Conservation (phyloP, 1,140 invertebrate genomes). For the Euglossa dilemma region DNA sequence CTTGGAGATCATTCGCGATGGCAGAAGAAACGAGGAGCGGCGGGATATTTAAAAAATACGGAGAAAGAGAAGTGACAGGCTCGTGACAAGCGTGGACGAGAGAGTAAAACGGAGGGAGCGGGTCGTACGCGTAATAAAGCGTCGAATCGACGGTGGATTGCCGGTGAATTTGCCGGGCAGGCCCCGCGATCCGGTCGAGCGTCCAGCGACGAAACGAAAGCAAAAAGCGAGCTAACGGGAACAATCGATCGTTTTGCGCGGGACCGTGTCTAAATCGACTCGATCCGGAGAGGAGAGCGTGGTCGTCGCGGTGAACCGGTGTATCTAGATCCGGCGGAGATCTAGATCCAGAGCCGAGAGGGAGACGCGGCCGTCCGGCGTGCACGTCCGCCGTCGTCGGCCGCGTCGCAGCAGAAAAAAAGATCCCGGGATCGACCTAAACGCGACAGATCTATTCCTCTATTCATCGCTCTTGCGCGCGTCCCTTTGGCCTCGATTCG, state of each 20-base stretch:
- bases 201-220: neutral
- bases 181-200: neutral
- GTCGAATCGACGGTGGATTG: neutral
- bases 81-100: too few relatives aligned
- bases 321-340: conserved; percentile 33
- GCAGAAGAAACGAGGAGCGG: too few relatives aligned
- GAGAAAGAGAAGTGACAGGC: too few relatives aligned
- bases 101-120: too few relatives aligned
- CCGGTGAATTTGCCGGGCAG: neutral
- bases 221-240: conserved; percentile 16
- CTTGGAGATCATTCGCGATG: too few relatives aligned
- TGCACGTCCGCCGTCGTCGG: neutral
- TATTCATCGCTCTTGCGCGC: conserved; percentile 37
- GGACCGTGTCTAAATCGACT: conserved; percentile 16
- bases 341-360: conserved; percentile 24
- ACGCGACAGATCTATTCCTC: conserved; percentile 54
- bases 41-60: too few relatives aligned
- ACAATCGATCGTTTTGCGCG: conserved; percentile 37
- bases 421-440: conserved; percentile 24
- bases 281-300: neutral
- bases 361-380: neutral
- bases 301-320: neutral
- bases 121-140: neutral
- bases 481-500: conserved; percentile 46
- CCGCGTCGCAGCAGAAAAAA: neutral